Evolutionary conservation across 1,140 invertebrate species (phyloP), one percentile per base, ranked within the genome.

Genomic region (Arion vulgaris): DNA sequence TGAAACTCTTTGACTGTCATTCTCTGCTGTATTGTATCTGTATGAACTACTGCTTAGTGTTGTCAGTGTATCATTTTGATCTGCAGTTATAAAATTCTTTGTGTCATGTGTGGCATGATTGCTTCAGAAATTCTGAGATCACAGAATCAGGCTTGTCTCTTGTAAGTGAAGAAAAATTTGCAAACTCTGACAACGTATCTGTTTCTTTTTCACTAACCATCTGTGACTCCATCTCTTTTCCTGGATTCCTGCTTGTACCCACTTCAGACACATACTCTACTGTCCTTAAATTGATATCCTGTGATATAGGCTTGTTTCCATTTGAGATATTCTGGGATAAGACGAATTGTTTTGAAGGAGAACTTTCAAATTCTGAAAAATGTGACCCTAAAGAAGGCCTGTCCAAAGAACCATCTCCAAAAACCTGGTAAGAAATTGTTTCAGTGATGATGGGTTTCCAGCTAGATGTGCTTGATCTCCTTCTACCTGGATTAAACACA

Each of bases 371-470:
- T 45, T 9, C 69, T 51, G 57, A 85, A 13, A 51, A 72, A 32
- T 78, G 80, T 68, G 77, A 80, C 26, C 80, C 78, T 45, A 86
- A 84, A 28, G 87, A 88, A 39, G 85, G 82, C 86, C 86, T 87
- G 51, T 88, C 86, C 62, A 86, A 88, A 38, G 79, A 82, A n/a
- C 87, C 87, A 26, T 84, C 74, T 69, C n/a, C 38, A 17, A 13
- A 36, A 9, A 11, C 36, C n/a, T n/a, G n/a, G n/a, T n/a, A n/a
- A n/a, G n/a, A n/a, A n/a, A n/a, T n/a, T n/a, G n/a, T n/a, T n/a
- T n/a, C n/a, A n/a, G n/a, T n/a, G n/a, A n/a, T n/a, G n/a, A n/a
- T n/a, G n/a, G n/a, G n/a, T n/a, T n/a, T 34, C 32, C 4, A 36
- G 13, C 38, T 34, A 13, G 71, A 15, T 13, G 34, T 32, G 71